These are phyloP conservation scores for Pseudomyrmex flavicornis DNA, from an alignment of 1,140 invertebrate species.

Conservation along the genomic window DNA sequence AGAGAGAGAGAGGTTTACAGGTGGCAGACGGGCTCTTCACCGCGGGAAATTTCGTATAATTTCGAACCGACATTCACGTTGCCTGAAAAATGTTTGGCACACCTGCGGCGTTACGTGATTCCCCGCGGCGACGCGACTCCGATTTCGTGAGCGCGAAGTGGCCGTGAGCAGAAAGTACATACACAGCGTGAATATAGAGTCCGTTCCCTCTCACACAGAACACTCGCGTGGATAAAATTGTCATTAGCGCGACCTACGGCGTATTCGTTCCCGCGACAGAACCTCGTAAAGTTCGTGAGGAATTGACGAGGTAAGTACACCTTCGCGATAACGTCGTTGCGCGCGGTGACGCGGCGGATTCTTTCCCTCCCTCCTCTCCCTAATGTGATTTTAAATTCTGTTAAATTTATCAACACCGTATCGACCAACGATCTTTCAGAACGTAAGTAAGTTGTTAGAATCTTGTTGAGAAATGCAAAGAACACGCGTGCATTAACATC, in stretches of 20 bases:
- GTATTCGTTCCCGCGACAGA: constrained; percentile 30
- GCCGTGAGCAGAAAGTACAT: constrained; percentile 26
- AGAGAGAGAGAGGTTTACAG: constrained; percentile 55
- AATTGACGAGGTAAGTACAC: constrained; percentile 7
- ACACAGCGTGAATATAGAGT: constrained; percentile 11
- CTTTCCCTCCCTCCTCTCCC: neutral
- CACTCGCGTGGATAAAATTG: constrained; percentile 32
- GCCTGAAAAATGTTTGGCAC: constrained; percentile 73
- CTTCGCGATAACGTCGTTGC: constrained; percentile 40
- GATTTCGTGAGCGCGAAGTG: constrained; percentile 51
- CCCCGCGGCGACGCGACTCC: constrained; percentile 62
- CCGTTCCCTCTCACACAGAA: constrained; percentile 8
- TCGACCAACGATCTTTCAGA: constrained; percentile 13
- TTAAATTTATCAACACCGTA: constrained; percentile 50
- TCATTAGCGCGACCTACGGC: constrained; percentile 41
- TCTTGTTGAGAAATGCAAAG: constrained; percentile 18
- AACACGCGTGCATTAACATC: constrained; percentile 12
- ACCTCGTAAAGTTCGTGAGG: constrained; percentile 35
- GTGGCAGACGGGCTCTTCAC: constrained; percentile 42
- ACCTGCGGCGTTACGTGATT: constrained; percentile 74
- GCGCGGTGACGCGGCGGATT: constrained; percentile 17
- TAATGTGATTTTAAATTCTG: constrained; percentile 47
- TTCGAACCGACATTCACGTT: constrained; percentile 66
- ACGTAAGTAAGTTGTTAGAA: constrained; percentile 39
- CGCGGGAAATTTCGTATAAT: constrained; percentile 72